phyloP scores from a whole-genome alignment of 2,113 vertebrate species.

The Pteruthius melanotis region DNA sequence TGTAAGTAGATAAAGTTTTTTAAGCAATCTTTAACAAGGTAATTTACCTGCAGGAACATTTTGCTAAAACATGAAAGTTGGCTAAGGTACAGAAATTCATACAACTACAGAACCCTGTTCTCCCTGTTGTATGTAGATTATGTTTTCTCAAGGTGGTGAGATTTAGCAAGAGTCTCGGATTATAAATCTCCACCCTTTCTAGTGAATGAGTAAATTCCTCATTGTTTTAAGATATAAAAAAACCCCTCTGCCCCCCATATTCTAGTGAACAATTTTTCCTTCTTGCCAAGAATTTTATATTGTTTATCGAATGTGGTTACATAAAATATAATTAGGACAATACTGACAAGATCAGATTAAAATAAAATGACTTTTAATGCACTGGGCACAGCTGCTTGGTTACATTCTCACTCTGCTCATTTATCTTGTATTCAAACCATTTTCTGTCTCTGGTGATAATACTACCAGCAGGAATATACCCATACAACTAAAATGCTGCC shows the following conservation, averaged over 20 bases:
- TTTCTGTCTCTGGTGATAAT: background rate
- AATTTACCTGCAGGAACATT: background rate
- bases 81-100: background rate
- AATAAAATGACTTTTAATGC: conserved; percentile 5
- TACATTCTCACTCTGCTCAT: background rate
- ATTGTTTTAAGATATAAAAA: background rate
- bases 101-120: background rate
- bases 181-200: background rate
- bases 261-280: background rate
- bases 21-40: background rate
- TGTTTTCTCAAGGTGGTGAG: background rate
- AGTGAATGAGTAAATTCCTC: background rate
- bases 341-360: background rate
- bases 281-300: background rate
- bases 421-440: background rate
- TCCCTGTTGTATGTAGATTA: background rate
- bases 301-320: background rate
- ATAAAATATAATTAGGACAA: conserved; percentile 19
- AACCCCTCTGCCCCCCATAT: background rate
- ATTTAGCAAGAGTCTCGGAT: background rate
- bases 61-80: background rate
- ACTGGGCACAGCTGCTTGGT: background rate
- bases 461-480: background rate
- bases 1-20: background rate
- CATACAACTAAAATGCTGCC: background rate